Percentiles rank a stretch among this genome's conserved stretches.
These are phyloP conservation scores for Drosophila phalerata DNA, from an alignment of 2,888 invertebrate genomes.

Conservation along the genomic window DNA sequence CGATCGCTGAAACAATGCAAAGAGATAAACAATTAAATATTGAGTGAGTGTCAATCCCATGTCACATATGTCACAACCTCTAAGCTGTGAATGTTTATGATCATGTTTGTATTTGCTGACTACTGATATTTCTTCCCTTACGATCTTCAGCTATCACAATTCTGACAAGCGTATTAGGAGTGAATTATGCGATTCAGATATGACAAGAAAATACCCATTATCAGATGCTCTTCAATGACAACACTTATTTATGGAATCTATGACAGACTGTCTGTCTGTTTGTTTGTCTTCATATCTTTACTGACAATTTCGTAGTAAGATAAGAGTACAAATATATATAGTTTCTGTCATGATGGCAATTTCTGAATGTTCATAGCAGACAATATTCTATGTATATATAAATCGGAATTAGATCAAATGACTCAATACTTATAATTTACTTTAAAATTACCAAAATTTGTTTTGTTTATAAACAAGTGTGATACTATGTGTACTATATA, in stretches of 20 bases:
- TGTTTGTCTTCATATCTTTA: slow-evolving; percentile 24
- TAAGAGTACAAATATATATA: background rate
- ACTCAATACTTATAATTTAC: background rate
- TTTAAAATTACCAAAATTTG: background rate
- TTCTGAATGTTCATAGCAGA: background rate
- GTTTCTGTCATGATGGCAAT: background rate
- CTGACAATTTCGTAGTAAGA: slow-evolving; percentile 3
- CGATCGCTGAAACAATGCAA: slow-evolving; percentile 86
- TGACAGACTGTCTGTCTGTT: background rate
- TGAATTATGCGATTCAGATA: slow-evolving; percentile 13
- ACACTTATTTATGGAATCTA: slow-evolving; percentile 13
- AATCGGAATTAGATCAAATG: background rate
- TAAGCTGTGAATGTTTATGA: slow-evolving; percentile 16
- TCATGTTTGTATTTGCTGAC: slow-evolving; percentile 8
- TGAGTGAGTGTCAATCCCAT: slow-evolving; percentile 4
- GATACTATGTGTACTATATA: background rate
- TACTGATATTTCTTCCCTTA: background rate
- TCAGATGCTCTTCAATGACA: slow-evolving; percentile 19
- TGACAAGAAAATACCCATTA: slow-evolving; percentile 22
- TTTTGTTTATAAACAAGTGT: background rate
- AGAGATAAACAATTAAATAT: background rate
- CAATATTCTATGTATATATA: background rate
- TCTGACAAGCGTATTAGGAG: slow-evolving; percentile 13
- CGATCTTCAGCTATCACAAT: slow-evolving; percentile 25
- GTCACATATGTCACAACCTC: slow-evolving; percentile 4